Evolutionary conservation across 2,113 vertebrate genomes (phyloP).

Genomic region (Bubo blakistoni): DNA sequence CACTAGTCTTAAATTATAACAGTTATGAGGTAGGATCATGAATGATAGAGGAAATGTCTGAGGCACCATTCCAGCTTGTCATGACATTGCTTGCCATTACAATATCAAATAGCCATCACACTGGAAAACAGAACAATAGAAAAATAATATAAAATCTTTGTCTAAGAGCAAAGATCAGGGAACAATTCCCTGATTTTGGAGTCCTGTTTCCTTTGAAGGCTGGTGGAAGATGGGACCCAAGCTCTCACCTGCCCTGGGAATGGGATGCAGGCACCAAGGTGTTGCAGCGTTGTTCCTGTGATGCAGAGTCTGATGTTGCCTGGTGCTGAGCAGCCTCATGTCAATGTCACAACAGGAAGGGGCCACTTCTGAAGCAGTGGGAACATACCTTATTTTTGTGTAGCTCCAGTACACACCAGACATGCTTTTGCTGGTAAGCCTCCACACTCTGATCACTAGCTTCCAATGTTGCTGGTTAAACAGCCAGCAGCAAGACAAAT

Average conservation of each 20-base stretch:
- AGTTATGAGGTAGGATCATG: not conserved
- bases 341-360: not conserved
- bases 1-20: not conserved
- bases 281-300: not conserved
- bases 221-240: not conserved
- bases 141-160: not conserved
- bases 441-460: not conserved
- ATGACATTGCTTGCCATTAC: not conserved
- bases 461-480: not conserved
- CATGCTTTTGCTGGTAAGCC: not conserved
- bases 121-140: not conserved
- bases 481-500: not conserved
- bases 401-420: not conserved
- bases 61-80: not conserved
- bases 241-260: not conserved
- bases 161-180: not conserved
- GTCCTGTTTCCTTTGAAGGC: not conserved
- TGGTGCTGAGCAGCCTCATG: not conserved
- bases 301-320: not conserved
- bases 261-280: rapidly evolving
- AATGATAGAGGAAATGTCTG: not conserved
- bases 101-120: not conserved
- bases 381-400: not conserved
- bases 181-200: not conserved
- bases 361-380: not conserved